These are phyloP conservation scores for Chaetops frenatus DNA, from an alignment of 2,113 vertebrate species.

Conservation along the genomic window DNA sequence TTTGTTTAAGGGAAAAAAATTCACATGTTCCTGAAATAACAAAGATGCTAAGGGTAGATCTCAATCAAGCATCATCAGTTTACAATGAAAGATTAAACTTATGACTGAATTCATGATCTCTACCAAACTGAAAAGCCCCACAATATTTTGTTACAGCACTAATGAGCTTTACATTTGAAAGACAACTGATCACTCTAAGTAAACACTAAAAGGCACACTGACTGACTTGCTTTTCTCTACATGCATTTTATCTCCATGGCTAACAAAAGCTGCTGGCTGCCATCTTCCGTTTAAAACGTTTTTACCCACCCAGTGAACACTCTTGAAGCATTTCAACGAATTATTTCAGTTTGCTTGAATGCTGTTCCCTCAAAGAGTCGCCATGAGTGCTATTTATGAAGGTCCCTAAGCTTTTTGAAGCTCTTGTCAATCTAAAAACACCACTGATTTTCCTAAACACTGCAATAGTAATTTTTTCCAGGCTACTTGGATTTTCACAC, in stretches of 20 bases:
- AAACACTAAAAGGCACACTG: background rate
- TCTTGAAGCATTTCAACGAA: background rate
- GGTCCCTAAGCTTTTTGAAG: background rate
- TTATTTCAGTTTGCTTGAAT: background rate
- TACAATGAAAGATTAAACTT: background rate
- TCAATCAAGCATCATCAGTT: background rate
- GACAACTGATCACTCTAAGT: background rate
- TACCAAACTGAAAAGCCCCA: background rate
- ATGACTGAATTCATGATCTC: background rate
- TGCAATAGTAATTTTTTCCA: background rate
- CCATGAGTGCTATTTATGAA: background rate
- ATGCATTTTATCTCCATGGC: rapidly evolving
- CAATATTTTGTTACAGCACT: background rate
- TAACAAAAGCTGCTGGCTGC: background rate
- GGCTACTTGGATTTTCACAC: background rate
- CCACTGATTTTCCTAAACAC: background rate
- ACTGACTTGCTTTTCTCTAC: background rate
- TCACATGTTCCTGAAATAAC: background rate
- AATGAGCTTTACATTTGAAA: background rate
- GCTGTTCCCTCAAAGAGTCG: background rate
- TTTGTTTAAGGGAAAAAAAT: background rate
- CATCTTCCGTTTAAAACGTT: background rate
- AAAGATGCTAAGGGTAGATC: background rate
- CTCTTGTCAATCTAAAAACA: background rate
- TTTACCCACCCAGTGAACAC: background rate